Evolutionary conservation across 2,888 invertebrate species (phyloP), one percentile per base, ranked within the genome.

Genomic region (Catocala fraxini): DNA sequence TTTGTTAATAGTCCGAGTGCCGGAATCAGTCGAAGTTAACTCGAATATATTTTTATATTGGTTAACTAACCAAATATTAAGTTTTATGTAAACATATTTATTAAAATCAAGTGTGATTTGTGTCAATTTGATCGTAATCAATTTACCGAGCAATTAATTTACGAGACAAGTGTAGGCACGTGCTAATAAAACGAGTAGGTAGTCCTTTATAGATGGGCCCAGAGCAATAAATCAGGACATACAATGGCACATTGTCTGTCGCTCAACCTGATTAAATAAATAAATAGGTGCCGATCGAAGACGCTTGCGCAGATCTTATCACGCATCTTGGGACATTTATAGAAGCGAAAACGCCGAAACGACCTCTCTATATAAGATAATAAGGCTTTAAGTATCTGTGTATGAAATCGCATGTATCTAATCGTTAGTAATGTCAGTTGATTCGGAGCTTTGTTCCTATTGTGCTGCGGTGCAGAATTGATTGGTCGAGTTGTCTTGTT

Each of bases 211-310:
- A 86, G 87, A 88, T 84, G 82, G 84, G 73, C 78, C 79, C 72
- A 73, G 79, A 68, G 83, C 87, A 89, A 91, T 92, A 92, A 92
- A 93, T 92, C 93, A 90, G 88, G 84, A 80, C 83, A 83, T 89
- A 94, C 93, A 94, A 93, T 92, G 88, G 91, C 89, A 92, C 92
- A 93, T 93, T 93, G 93, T 93, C 91, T 86, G 92, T 92, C 93
- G 89, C 87, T 92, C 91, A 89, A 83, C 72, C 88, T 91, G 93
- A 92, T 93, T 93, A 91, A 92, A 89, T 89, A 89, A 88, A 92
- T 92, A 90, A 93, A 91, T 91, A 92, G 92, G 92, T 91, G 92
- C 87, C 90, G 90, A 89, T 87, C 85, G 85, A 80, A 83, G 86
- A 81, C 88, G 84, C 87, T 77, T 83, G 91, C 87, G 86, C 87